A percentile compares a stretch with the other conserved stretches of the same genome.
These are phyloP conservation scores for Gallinago solitaria DNA, from an alignment of 2,797 vertebrate species.

Conservation along the genomic window DNA sequence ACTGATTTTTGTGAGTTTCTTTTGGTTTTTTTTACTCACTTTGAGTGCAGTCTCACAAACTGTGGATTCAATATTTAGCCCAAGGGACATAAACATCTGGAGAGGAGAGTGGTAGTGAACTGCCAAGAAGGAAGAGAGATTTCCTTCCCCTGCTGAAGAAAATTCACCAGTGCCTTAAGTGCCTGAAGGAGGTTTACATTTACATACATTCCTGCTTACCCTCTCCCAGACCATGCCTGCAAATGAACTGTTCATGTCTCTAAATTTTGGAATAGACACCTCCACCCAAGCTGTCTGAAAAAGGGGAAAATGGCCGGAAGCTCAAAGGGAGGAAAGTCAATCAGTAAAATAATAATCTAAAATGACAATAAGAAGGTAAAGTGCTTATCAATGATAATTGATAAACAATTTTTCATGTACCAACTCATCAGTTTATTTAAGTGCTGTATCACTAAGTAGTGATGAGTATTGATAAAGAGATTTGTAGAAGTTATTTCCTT, in stretches of 20 bases:
- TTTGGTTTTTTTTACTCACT: not conserved
- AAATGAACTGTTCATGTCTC: not conserved
- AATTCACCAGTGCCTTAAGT: not conserved
- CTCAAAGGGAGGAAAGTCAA: not conserved
- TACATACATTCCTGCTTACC: not conserved
- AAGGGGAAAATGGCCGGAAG: not conserved
- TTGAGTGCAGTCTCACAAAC: not conserved
- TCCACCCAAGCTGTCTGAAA: not conserved
- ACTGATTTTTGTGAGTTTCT: rapidly evolving
- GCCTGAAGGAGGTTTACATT: not conserved
- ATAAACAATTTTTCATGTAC: not conserved
- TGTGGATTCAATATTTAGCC: not conserved
- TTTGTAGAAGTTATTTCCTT: not conserved
- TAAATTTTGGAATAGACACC: not conserved
- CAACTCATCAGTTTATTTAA: not conserved
- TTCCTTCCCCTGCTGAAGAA: not conserved
- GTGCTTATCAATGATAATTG: not conserved
- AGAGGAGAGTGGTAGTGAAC: not conserved
- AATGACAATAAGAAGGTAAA: not conserved
- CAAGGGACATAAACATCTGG: not conserved
- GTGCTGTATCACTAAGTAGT: not conserved
- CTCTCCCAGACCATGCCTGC: not conserved
- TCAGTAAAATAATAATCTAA: not conserved
- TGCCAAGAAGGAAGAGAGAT: not conserved
- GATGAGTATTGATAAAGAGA: not conserved